These are phyloP conservation scores for pig (Sus scrofa) DNA, from an alignment of 2,113 vertebrate genomes.

Conservation along the genomic window T2T-Sscrofa CM000822.6:19869501-19870000, in stretches of 20 bases:
- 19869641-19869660: conserved; percentile 5
- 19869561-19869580: conserved; percentile 63
- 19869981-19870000: conserved; percentile 46
- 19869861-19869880: background rate
- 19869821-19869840: conserved; percentile 7
- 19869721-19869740: conserved; percentile 42
- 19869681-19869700: background rate
- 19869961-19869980: background rate
- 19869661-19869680: conserved; percentile 47
- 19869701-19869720: background rate
- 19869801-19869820: conserved; percentile 15
- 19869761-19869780: conserved; percentile 33
- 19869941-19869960: conserved; percentile 54
- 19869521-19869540: conserved; percentile 42
- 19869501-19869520: background rate
- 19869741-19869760: background rate
- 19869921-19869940: background rate
- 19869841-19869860: conserved; percentile 53
- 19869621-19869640: conserved; percentile 64
- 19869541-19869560: conserved; percentile 42
- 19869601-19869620: conserved; percentile 60
- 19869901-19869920: conserved; percentile 40
- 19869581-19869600: conserved; percentile 24
- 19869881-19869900: conserved; percentile 2
- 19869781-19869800: background rate